phyloP scores from a whole-genome alignment of 2,113 vertebrate genomes.

The Lipophrys pholis region DNA sequence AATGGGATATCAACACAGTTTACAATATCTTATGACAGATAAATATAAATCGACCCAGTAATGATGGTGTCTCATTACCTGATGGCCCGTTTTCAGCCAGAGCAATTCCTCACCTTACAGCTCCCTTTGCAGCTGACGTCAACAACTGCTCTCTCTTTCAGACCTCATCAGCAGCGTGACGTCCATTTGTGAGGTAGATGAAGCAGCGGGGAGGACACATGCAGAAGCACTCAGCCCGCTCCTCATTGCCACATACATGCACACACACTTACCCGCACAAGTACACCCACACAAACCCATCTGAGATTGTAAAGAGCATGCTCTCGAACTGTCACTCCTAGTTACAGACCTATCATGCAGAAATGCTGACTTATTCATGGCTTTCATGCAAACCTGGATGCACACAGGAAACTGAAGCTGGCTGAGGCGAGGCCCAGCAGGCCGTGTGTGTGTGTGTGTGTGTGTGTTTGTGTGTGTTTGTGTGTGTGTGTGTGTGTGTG shows the following conservation, averaged over 20 bases:
- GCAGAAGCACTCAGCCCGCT: not conserved
- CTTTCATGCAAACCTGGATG: conserved; percentile 70
- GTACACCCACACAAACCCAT: conserved; percentile 41
- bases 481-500: conserved; percentile 6
- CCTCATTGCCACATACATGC: not conserved
- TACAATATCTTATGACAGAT: not conserved
- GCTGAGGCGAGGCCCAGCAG: conserved; percentile 31
- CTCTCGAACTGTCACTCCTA: conserved; percentile 78
- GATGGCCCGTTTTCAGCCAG: conserved; percentile 17
- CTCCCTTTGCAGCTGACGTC: conserved; percentile 52
- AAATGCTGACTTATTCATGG: conserved; percentile 79
- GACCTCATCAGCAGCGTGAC: conserved; percentile 55
- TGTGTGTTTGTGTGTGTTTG: conserved; percentile 15
- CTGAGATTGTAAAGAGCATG: conserved; percentile 64
- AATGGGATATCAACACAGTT: not conserved
- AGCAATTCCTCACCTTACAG: not conserved
- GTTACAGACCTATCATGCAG: conserved; percentile 79
- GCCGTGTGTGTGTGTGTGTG: conserved; percentile 29
- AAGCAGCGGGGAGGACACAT: conserved; percentile 29
- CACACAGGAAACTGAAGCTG: conserved; percentile 68
- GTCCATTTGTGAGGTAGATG: conserved; percentile 56
- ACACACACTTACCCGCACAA: conserved; percentile 10
- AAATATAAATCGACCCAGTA: not conserved
- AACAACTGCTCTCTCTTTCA: conserved; percentile 42
- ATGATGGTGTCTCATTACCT: not conserved